Percentiles rank a stretch among this genome's conserved stretches.
Evolutionary conservation across 2,113 vertebrate species (phyloP).

Genomic region (Condylura cristata): DNA sequence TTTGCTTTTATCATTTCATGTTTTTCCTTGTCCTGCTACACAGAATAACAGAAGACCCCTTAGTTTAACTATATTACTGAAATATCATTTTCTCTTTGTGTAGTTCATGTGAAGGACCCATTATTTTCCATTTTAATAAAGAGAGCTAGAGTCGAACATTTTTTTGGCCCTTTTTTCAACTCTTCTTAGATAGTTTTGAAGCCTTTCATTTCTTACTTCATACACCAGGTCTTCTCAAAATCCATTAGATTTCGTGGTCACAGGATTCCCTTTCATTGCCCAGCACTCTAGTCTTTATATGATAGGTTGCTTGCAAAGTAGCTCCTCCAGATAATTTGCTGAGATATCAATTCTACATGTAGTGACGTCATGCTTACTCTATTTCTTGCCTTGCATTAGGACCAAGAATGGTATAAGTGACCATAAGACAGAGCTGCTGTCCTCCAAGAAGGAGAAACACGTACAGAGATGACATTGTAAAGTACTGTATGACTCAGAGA

Average conservation of each 20-base stretch:
- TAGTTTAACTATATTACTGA: not conserved
- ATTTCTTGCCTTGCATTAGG: not conserved
- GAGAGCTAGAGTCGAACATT: not conserved
- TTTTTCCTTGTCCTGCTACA: not conserved
- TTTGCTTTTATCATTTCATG: slow-evolving; percentile 10
- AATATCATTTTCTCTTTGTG: not conserved
- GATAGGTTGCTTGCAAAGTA: not conserved
- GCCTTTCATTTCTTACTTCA: not conserved
- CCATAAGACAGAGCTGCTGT: not conserved
- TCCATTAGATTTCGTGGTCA: not conserved
- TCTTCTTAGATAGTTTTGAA: not conserved
- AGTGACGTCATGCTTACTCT: not conserved
- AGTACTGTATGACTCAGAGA: not conserved
- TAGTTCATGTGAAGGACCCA: slow-evolving; percentile 14
- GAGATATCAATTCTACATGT: not conserved
- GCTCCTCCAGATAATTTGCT: not conserved
- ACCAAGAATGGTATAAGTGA: not conserved
- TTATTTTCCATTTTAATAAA: slow-evolving; percentile 10
- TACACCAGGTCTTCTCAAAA: not conserved
- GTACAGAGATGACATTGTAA: not conserved
- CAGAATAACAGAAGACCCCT: not conserved
- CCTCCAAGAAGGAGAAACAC: not conserved
- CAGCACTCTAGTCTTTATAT: not conserved
- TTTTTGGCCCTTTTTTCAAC: not conserved
- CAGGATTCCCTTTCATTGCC: not conserved